Evolutionary conservation across 2,888 invertebrate genomes (phyloP), one percentile per base, ranked within the genome.

Genomic region (Coelinius sp.): DNA sequence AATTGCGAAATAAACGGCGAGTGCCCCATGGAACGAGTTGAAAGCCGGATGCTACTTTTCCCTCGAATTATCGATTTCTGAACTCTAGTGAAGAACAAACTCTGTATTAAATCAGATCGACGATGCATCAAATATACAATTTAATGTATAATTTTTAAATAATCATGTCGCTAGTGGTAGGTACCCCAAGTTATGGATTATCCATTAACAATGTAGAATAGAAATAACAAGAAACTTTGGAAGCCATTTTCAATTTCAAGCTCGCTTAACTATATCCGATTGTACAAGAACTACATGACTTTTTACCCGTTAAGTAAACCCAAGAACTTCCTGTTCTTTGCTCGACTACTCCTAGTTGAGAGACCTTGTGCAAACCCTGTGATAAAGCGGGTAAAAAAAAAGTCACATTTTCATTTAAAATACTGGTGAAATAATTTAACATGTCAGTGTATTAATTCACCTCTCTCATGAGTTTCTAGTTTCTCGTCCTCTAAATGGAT

Each of bases 211-310:
- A 20, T 59, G 24, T 25, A 56, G 44, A 68, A 68, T 68, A 59
- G 68, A 68, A 68, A 68, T 68, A 41, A 22, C 41, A n/a, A 17
- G 62, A 68, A 68, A 62, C 59, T 68, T 27, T 14, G 27, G 44
- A 68, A 59, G 68, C 59, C 31, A 59, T 41, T 68, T 68, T 68
- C 59, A 62, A 68, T 68, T 59, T 68, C 68, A 62, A 68, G 59
- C 68, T 62, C 68, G 44, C 41, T 68, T 31, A 46, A 14, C 46
- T 46, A 46, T 46, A 46, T 46, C 46, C 17, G 46, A 46, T 46
- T 17, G 46, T 17, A 20, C 46, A 46, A 46, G 14, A 46, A 14
- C 46, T 46, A 46, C 14, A 46, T 46, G 46, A 46, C 46, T 46
- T 46, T 14, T 46, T 46, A 46, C 46, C 17, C 17, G 5, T 7